phyloP scores from a whole-genome alignment of 2,888 invertebrate genomes.

The Diarsia brunnea region DNA sequence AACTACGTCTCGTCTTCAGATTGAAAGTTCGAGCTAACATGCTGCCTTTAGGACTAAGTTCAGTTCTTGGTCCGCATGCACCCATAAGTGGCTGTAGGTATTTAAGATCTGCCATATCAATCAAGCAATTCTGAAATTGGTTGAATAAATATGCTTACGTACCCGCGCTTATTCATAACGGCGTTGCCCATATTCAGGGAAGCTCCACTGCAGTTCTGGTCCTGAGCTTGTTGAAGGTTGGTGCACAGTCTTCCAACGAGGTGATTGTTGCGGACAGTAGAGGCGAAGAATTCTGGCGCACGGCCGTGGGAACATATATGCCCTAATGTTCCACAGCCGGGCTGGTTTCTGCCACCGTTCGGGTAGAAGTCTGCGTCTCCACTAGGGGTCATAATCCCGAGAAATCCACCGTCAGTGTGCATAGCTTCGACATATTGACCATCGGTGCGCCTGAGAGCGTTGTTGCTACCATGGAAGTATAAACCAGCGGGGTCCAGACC shows the following conservation, averaged over 20 bases:
- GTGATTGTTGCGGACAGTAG: slow-evolving; percentile 75
- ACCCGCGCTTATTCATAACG: slow-evolving; percentile 74
- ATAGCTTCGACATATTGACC: slow-evolving; percentile 80
- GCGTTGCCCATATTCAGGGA: slow-evolving; percentile 76
- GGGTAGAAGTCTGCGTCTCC: slow-evolving; percentile 79
- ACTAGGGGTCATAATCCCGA: slow-evolving; percentile 74
- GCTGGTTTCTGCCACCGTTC: slow-evolving; percentile 80
- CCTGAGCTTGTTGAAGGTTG: slow-evolving; percentile 69
- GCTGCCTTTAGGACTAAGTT: neutral
- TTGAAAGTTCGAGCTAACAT: neutral
- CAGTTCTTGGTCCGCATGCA: too few relatives aligned
- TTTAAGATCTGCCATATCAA: neutral
- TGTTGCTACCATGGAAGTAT: slow-evolving; percentile 69
- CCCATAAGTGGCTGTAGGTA: too few relatives aligned
- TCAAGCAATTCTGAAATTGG: neutral
- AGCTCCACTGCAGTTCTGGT: slow-evolving; percentile 67
- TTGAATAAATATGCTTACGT: slow-evolving; percentile 33
- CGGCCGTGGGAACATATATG: slow-evolving; percentile 80
- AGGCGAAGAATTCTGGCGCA: slow-evolving; percentile 74
- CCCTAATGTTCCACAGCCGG: slow-evolving; percentile 73
- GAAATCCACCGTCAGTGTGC: slow-evolving; percentile 76
- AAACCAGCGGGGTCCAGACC: slow-evolving; percentile 82
- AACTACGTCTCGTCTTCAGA: too few relatives aligned
- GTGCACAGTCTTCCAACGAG: slow-evolving; percentile 74
- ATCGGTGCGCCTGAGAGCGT: slow-evolving; percentile 69